Conservation (phyloP, 2,113 vertebrate species). For the Mirza zaza region DNA sequence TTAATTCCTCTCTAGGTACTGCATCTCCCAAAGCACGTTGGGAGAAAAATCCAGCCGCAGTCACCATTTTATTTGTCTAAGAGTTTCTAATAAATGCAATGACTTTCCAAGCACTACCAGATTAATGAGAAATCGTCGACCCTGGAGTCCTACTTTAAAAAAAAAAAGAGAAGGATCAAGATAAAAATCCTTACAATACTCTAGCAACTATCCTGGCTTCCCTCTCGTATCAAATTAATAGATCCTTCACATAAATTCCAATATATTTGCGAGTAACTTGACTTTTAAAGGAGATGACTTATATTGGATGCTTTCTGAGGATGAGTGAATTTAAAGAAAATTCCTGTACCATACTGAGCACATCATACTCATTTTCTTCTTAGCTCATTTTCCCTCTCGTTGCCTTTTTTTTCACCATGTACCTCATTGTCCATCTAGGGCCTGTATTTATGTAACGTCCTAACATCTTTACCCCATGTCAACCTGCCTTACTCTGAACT, state of each 20-base stretch:
- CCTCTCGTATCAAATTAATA: not conserved
- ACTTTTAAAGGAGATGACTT: not conserved
- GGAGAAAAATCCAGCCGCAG: not conserved
- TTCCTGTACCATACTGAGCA: not conserved
- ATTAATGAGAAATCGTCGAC: not conserved
- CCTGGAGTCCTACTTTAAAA: not conserved
- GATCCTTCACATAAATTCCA: not conserved
- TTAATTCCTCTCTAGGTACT: not conserved
- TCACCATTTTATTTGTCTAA: not conserved
- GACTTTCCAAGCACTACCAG: not conserved
- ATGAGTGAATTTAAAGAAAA: conserved; percentile 20
- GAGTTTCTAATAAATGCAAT: not conserved
- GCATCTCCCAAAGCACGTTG: not conserved
- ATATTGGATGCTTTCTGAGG: not conserved
- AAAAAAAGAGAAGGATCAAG: not conserved
- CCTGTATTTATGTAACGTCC: not conserved
- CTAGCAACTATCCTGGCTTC: not conserved
- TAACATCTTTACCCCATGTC: not conserved
- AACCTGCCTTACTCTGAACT: not conserved
- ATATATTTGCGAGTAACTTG: not conserved
- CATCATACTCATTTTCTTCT: not conserved
- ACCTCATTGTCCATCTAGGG: not conserved
- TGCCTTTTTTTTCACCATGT: not conserved
- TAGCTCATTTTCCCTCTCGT: not conserved
- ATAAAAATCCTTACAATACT: not conserved